Evolutionary conservation across 2,888 invertebrate genomes (phyloP).

Genomic region (Dryococelus australis): DNA sequence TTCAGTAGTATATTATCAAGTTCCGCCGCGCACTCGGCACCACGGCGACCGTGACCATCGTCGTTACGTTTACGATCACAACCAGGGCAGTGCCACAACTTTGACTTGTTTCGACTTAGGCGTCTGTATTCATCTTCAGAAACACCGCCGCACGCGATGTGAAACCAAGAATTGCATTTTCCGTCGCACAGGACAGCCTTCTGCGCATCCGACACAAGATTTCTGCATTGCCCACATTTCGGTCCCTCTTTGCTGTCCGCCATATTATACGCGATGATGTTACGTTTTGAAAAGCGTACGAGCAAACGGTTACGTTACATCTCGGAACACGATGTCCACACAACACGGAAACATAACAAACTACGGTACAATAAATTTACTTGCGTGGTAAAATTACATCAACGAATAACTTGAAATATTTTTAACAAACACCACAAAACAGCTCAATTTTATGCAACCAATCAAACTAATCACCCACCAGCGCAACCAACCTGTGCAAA

Average conservation of each 20-base stretch:
- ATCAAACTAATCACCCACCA: too few species aligned
- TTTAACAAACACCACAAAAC: too few species aligned
- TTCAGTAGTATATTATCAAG: neutral
- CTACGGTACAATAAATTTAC: too few species aligned
- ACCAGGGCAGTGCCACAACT: neutral
- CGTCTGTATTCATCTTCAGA: neutral
- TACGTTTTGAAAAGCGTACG: too few species aligned
- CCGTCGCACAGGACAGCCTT: neutral
- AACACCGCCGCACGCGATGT: neutral
- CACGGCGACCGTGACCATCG: neutral
- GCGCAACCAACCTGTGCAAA: too few species aligned
- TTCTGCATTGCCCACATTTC: neutral
- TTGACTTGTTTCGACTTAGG: neutral
- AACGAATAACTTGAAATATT: too few species aligned
- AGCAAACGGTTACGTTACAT: too few species aligned
- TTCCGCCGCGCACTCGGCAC: neutral
- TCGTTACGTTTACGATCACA: neutral
- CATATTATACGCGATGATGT: too few species aligned
- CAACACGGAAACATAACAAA: too few species aligned
- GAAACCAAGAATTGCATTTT: neutral
- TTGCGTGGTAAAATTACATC: too few species aligned
- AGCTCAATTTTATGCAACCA: too few species aligned
- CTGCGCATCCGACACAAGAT: neutral
- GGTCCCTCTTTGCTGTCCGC: neutral
- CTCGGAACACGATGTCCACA: too few species aligned